Evolutionary conservation across 1,140 invertebrate species (phyloP), one percentile per base, ranked within the genome.

Genomic region (Drosophila sulfurigaster): DNA sequence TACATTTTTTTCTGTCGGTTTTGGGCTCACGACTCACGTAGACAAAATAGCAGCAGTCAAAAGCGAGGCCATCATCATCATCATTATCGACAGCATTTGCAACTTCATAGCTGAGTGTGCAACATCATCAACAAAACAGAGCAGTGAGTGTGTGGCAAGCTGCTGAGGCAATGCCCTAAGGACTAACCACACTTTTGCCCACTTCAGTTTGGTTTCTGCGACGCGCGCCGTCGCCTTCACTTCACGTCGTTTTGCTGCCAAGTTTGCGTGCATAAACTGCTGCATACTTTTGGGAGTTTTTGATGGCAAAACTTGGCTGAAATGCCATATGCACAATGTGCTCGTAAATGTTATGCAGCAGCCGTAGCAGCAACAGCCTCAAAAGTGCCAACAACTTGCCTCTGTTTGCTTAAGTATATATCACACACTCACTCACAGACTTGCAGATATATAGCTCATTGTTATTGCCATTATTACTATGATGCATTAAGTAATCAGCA

Each of bases 241-340:
- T 38, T 62, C 63, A 52, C 65, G 38, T 69, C 66, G 65, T 75
- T 78, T 74, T 32, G 64, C 75, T 63, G 65, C 43, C 60, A 79
- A 76, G 75, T 73, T 79, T 79, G 82, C 62, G 71, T 82, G 82
- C 82, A 86, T 82, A 87, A 86, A 82, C 82, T 82, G 78, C 71
- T 79, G 82, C 79, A 86, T 82, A 82, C 82, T 82, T 86, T 88
- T 79, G 79, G 82, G 72, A 79, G 65, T 74, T 77, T 72, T 72
- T 86, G 76, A 88, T 86, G 76, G 65, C 68, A 64, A 87, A 86
- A 86, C 79, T 87, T 87, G 75, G 11, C 81, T 45, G 30, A 71
- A 60, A 72, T 68, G 63, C 49, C 35, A 66, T 48, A 73, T 70
- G 66, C 54, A 79, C 64, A 65, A 77, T 78, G 70, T 68, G 75